These are phyloP conservation scores for Physeter macrocephalus DNA, from an alignment of 2,113 vertebrate genomes.

Conservation along the genomic window DNA sequence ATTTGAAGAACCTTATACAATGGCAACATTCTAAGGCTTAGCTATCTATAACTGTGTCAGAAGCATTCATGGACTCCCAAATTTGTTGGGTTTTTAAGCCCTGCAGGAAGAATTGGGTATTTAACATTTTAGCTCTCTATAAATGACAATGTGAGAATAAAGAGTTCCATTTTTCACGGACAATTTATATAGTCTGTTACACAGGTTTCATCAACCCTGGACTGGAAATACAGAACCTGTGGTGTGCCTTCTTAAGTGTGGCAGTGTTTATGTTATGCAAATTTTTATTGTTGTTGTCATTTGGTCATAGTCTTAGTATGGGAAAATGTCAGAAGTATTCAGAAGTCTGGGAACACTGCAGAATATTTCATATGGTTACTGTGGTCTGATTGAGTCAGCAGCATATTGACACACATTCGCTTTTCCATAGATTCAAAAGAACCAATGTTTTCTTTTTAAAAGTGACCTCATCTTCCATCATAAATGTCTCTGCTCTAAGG, in stretches of 20 bases:
- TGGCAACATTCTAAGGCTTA: neutral
- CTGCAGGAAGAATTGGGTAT: neutral
- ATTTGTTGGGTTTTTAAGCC: neutral
- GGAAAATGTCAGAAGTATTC: conserved; percentile 3
- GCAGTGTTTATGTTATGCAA: neutral
- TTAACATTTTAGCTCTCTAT: neutral
- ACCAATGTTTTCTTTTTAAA: conserved; percentile 60
- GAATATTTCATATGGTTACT: conserved; percentile 16
- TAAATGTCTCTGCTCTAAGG: conserved; percentile 32
- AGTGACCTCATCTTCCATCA: conserved; percentile 60
- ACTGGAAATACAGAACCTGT: neutral
- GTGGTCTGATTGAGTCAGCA: conserved; percentile 46
- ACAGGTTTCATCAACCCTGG: neutral
- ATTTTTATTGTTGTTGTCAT: neutral
- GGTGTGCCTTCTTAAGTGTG: neutral
- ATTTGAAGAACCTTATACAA: neutral
- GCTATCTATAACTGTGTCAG: neutral
- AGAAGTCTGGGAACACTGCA: conserved; percentile 6
- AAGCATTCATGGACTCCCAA: neutral
- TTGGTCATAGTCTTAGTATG: neutral
- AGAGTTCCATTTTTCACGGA: neutral
- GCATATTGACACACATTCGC: conserved; percentile 43
- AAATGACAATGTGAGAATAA: neutral
- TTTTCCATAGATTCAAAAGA: conserved; percentile 56
- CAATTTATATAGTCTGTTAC: neutral